Evolutionary conservation across 2,113 vertebrate genomes (phyloP).

Genomic region (western clawed frog (Xenopus tropicalis)): DNA sequence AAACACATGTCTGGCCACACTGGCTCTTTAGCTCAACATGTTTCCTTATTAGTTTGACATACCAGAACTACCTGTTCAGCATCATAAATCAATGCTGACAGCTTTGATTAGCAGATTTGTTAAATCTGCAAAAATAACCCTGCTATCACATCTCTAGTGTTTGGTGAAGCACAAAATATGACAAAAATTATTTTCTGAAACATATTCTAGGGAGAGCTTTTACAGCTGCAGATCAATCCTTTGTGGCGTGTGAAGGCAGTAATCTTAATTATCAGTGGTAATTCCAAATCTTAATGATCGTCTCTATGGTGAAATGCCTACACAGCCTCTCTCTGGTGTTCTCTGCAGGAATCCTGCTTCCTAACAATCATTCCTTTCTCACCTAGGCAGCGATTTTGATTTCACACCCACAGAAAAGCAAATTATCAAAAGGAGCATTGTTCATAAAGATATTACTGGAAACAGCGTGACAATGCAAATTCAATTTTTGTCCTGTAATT

Average conservation of each 20-base stretch:
- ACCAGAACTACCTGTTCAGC: not conserved
- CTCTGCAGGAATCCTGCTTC: constrained; percentile 51
- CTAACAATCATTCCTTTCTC: constrained; percentile 46
- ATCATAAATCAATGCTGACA: not conserved
- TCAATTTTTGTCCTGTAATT: constrained; percentile 51
- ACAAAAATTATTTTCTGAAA: no score
- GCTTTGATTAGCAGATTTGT: not conserved
- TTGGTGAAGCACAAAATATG: not conserved
- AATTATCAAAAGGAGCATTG: constrained; percentile 59
- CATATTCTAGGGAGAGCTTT: not conserved
- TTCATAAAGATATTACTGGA: constrained; percentile 56
- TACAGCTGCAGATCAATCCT: constrained; percentile 29
- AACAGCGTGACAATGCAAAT: constrained; percentile 58
- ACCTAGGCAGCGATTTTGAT: constrained; percentile 48
- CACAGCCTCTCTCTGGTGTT: constrained; percentile 46
- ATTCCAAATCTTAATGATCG: constrained; percentile 43
- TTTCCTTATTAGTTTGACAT: not conserved
- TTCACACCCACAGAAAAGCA: constrained; percentile 53
- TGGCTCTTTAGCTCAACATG: not conserved
- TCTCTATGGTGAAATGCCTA: constrained; percentile 53
- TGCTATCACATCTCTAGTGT: not conserved
- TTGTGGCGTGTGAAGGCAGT: constrained; percentile 47
- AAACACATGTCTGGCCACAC: not conserved
- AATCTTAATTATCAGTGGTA: constrained; percentile 46
- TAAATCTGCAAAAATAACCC: not conserved